phyloP scores from a whole-genome alignment of 2,888 invertebrate genomes.

The Erebia aethiops region DNA sequence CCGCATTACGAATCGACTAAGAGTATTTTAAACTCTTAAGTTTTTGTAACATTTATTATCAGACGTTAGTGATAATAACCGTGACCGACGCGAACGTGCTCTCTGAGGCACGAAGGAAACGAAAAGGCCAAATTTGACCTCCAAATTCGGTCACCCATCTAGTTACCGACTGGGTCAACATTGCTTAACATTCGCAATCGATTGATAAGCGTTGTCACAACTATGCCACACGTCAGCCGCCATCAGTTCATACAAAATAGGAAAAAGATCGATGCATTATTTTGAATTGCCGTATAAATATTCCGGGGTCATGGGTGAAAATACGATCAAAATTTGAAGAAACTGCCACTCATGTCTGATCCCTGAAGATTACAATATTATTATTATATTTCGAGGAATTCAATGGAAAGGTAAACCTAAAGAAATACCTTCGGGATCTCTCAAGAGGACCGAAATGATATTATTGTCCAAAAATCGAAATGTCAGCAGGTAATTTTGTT shows the following conservation, averaged over 20 bases:
- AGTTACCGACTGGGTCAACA: no score
- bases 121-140: no score
- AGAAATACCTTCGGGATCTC: not conserved
- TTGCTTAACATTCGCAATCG: no score
- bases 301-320: not conserved
- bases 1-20: no score
- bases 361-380: not conserved
- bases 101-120: no score
- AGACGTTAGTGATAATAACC: no score
- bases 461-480: constrained; percentile 11
- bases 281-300: not conserved
- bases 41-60: no score
- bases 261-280: not conserved
- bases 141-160: no score
- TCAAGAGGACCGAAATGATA: constrained; percentile 7
- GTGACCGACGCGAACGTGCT: no score
- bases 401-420: constrained; percentile 10
- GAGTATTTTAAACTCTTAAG: no score
- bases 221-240: no score
- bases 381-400: not conserved
- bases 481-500: constrained; percentile 1
- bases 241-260: not conserved
- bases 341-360: not conserved
- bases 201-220: no score
- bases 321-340: not conserved